Base-by-base conservation (phyloP, 2,797 vertebrate genomes). In the Myotis planiceps region DNA sequence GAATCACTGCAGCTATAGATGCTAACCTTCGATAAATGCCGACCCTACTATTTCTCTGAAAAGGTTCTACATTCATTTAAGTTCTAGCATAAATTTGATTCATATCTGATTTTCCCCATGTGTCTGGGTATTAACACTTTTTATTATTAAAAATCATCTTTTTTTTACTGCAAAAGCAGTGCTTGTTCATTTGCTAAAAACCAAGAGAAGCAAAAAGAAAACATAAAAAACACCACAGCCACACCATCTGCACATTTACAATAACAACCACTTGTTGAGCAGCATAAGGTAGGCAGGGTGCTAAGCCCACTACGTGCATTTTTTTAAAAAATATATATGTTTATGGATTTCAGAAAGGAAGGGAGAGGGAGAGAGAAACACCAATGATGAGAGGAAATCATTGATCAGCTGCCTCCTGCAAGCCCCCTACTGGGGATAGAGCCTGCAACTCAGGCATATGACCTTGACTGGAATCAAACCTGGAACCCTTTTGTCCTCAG, bases 131-230 rank as follows among this genome's bases (percentile, higher is more conserved):
- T 42, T 68, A 65, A 68, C 49, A 72, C 18, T n/a, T 83, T 88
- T 75, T 93, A 74, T 51, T 60, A 79, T 51, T 71, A 51, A 95
- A 58, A 80, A 65, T 18, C 12, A 47, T 39, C 10, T 55, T 10
- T 55, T 53, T 4, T 27, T 23, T 55, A 69, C 49, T 69, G 55
- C 9, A 82, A 66, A 86, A 90, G 37, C 76, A 83, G 68, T 58
- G 23, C 4, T 9, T 60, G 45, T 72, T 78, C 76, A 90, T 72
- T 96, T 87, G 51, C 63, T 87, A 51, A 95, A 92, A 65, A 72
- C 63, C 51, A 18, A 93, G 29, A 92, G 34, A 69, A 81, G 72
- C 27, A 92, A 78, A 83, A 88, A 39, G 45, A 88, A 85, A 92
- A 90, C 18, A 82, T 10, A 51, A 86, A 90, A 83, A 39, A 39